Base-by-base conservation (phyloP, 2,797 vertebrate species). In the Podargus strigoides region DNA sequence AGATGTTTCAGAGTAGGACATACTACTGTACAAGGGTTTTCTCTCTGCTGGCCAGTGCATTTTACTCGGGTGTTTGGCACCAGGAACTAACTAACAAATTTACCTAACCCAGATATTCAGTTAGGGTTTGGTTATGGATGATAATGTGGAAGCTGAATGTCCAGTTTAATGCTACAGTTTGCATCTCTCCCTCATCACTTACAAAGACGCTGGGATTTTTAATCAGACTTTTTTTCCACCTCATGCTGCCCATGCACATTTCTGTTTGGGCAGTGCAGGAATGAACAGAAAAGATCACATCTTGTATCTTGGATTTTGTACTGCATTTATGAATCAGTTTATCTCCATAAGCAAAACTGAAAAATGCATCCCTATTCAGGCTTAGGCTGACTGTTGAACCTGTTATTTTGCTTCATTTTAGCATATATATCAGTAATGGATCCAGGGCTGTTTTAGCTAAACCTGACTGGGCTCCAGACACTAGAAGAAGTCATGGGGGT, bases 41-140 rank as follows among this genome's bases (percentile, higher is more conserved):
- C 6, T n/a, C 34, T 37, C 11, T 39, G 0, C 32, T 77, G 9
- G 8, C n/a, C 67, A 19, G 15, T 7, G 11, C 0, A 0, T 67
- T 84, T 87, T 56, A 11, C 37, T 82, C 26, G 5, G 27, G 19
- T 53, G 28, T 56, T 64, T 42, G 14, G 49, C 39, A 50, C 9
- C 3, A 12, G 76, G 44, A 74, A 17, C 37, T 50, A 7, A 49
- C 19, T 14, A 70, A 32, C 4, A 41, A 12, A 58, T 39, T 58
- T 50, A 12, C 34, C 26, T 46, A 47, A 53, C 6, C 11, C 24
- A 27, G 23, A 6, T 39, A 9, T 2, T 78, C 6, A 7, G 26
- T 59, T 32, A 34, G 27, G 9, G 15, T 85, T 85, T 62, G n/a
- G 7, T 52, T 42, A 20, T 3, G 12, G 53, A 27, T 3, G 1